Evolutionary conservation across 2,797 vertebrate species (phyloP).

Genomic region (Danio aesculapii): DNA sequence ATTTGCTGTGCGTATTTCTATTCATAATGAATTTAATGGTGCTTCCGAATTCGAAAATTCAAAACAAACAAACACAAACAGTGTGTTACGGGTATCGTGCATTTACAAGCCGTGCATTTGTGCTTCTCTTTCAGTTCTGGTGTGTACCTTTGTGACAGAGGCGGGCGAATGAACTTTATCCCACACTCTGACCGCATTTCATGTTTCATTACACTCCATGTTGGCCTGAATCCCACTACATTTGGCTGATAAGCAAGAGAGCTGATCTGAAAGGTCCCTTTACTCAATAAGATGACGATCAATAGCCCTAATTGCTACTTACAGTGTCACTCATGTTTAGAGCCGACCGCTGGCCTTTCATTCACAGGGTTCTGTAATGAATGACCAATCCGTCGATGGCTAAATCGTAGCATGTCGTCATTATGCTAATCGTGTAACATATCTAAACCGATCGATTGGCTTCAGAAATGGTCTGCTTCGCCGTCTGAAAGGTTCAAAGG

Average conservation of each 20-base stretch:
- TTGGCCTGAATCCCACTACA: conserved; percentile 31
- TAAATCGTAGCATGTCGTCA: conserved; percentile 71
- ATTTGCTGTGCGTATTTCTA: conserved; percentile 46
- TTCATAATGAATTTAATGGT: conserved; percentile 68
- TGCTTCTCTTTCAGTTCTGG: conserved; percentile 25
- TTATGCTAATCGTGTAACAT: conserved; percentile 76
- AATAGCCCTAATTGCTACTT: conserved; percentile 79
- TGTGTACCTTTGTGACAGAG: conserved; percentile 35
- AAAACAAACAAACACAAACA: conserved; percentile 74
- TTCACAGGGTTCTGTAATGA: conserved; percentile 70
- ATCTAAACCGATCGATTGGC: conserved; percentile 39
- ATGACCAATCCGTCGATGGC: conserved; percentile 73
- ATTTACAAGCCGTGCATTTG: conserved; percentile 65
- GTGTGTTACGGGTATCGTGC: conserved; percentile 87
- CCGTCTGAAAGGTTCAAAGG: conserved; percentile 66
- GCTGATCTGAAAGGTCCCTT: conserved; percentile 60
- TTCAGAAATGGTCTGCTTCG: conserved; percentile 58
- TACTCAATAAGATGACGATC: conserved; percentile 76
- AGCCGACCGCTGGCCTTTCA: conserved; percentile 70
- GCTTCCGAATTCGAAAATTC: conserved; percentile 66
- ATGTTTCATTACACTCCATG: conserved; percentile 51
- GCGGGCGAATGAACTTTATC: conserved; percentile 23
- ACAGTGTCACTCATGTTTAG: conserved; percentile 75
- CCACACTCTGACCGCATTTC: conserved; percentile 17
- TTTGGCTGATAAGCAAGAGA: conserved; percentile 39